Conservation (phyloP, 2,888 invertebrate genomes). For the Caenorhabditis sp. region DNA sequence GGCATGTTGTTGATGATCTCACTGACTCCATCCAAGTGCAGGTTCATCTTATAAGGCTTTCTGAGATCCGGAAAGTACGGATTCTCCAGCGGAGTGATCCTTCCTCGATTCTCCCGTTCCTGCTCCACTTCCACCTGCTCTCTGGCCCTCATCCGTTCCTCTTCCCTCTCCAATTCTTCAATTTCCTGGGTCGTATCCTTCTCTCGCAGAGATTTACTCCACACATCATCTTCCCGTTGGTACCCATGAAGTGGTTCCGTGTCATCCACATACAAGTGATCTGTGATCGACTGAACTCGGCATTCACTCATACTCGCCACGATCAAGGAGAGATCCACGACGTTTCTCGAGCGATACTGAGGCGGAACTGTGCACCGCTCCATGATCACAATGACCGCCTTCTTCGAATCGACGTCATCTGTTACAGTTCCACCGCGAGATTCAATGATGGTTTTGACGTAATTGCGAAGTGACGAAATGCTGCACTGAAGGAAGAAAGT, state of each 20-base stretch:
- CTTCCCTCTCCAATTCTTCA: conserved; percentile 32
- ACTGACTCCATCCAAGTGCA: conserved; percentile 37
- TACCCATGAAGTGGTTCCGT: conserved; percentile 16
- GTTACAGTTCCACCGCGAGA: conserved; percentile 27
- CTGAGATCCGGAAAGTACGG: conserved; percentile 46
- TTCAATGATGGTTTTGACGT: conserved; percentile 23
- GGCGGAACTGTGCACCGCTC: background rate
- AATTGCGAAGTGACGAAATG: background rate
- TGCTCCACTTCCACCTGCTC: background rate
- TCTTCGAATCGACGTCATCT: conserved; percentile 14
- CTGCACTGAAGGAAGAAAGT: conserved; percentile 10
- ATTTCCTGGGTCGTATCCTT: conserved; percentile 38
- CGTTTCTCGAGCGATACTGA: background rate
- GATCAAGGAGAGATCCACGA: conserved; percentile 51
- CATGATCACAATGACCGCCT: conserved; percentile 22
- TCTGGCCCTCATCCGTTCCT: conserved; percentile 2
- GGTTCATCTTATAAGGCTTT: conserved; percentile 52
- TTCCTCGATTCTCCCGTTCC: background rate
- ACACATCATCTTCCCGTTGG: conserved; percentile 49
- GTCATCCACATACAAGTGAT: conserved; percentile 16
- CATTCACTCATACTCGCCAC: conserved; percentile 34
- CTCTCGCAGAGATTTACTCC: conserved; percentile 38
- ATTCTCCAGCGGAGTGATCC: conserved; percentile 17
- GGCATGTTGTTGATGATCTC: conserved; percentile 47
- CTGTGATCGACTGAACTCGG: conserved; percentile 2